phyloP scores from a whole-genome alignment of 2,797 vertebrate species.

The Galago senegalensis region DNA sequence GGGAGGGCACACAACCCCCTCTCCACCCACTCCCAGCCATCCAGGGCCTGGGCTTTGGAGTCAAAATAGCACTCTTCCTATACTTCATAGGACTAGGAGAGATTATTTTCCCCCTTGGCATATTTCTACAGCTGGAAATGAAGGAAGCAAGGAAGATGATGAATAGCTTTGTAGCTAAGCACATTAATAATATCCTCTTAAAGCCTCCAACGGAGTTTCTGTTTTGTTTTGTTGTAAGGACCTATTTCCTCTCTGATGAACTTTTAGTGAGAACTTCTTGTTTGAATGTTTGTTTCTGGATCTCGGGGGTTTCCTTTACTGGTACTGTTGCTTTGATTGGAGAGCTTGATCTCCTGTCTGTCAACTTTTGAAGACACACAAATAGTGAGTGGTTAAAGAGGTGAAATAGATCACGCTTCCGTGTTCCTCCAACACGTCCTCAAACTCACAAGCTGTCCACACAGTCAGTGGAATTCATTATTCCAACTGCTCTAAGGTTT shows the following conservation, averaged over 20 bases:
- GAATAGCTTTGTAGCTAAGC: background rate
- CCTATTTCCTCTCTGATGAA: slow-evolving; percentile 36
- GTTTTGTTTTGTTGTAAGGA: background rate
- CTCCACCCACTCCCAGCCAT: background rate
- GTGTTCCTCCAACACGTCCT: background rate
- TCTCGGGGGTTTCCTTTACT: background rate
- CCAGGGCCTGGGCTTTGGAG: background rate
- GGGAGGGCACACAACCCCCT: background rate
- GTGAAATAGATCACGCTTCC: accelerated
- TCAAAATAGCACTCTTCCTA: background rate
- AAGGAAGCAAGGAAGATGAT: background rate
- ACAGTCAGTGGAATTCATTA: no score
- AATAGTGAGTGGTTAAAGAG: background rate
- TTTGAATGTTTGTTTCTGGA: background rate
- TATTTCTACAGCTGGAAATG: slow-evolving; percentile 45
- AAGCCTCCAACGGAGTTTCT: background rate
- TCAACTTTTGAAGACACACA: background rate
- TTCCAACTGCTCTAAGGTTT: background rate
- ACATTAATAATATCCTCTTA: no score
- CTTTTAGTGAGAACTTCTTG: background rate
- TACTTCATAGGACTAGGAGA: background rate
- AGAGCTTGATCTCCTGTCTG: background rate
- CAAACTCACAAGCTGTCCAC: no score
- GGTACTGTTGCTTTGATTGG: background rate
- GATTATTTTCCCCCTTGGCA: accelerated